These are phyloP conservation scores for Polia nebulosa DNA, from an alignment of 2,888 invertebrate species.

Conservation along the genomic window DNA sequence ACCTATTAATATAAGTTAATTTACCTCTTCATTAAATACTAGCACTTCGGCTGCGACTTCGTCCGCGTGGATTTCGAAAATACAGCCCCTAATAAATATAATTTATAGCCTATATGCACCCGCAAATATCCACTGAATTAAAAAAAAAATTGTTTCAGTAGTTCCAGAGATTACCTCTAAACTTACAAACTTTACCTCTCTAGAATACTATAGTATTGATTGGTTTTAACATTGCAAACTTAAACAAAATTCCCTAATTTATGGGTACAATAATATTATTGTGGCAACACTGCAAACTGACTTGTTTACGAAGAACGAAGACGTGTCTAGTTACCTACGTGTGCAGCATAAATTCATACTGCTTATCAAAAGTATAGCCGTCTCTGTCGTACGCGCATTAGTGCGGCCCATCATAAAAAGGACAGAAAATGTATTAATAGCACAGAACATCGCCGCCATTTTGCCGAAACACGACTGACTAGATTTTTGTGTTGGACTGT, in stretches of 20 bases:
- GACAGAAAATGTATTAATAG: constrained; percentile 86
- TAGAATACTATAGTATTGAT: too few species aligned
- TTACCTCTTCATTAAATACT: too few species aligned
- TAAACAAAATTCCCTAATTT: constrained; percentile 36
- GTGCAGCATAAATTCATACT: constrained; percentile 83
- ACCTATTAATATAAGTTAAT: too few species aligned
- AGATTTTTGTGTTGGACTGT: constrained; percentile 78
- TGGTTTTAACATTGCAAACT: neutral
- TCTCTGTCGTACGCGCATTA: constrained; percentile 76
- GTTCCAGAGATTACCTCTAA: too few species aligned
- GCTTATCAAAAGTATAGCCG: constrained; percentile 80
- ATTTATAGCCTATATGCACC: too few species aligned
- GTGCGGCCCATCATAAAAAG: constrained; percentile 67
- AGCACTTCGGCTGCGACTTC: too few species aligned
- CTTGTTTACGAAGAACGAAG: constrained; percentile 89
- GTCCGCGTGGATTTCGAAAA: too few species aligned
- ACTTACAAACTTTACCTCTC: too few species aligned
- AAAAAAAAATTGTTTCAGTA: too few species aligned
- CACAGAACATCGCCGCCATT: constrained; percentile 87
- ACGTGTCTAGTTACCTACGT: constrained; percentile 90
- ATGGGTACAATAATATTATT: constrained; percentile 56
- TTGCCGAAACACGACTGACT: constrained; percentile 85
- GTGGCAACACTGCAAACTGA: constrained; percentile 81
- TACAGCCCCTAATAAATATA: too few species aligned
- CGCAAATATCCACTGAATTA: too few species aligned